Base-by-base conservation (phyloP, 2,113 vertebrate species). In the Menidia beryllina region DNA sequence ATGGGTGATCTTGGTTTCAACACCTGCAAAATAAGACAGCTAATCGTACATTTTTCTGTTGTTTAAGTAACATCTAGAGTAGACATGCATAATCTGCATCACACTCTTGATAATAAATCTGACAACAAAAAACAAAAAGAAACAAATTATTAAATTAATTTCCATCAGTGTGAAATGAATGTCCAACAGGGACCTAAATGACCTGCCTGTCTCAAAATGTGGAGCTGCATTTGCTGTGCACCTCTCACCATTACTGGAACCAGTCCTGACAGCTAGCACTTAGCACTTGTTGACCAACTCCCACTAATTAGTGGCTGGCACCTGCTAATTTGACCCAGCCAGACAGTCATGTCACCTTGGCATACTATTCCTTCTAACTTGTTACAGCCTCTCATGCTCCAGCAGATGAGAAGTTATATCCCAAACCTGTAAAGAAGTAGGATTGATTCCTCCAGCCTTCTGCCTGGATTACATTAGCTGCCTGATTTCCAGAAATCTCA, bases 1-100 rank as follows among this genome's bases (percentile, higher is more conserved):
- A 0, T 95, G 95, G 14, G 97, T 99, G 86, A 98, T 87, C 91
- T 96, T 98, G 80, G 94, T 94, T 69, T 95, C 95, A 77, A 96
- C 96, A 82, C 98, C 98, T 99, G 93, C 81, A 93, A 93, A 59
- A 75, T 3, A 86, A 85, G 49, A 69, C 15, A 2, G 10, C 4
- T 71, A 70, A 71, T 56, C 79, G 24, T 72, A 38, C 41, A 11
- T 21, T 76, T 64, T 74, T 39, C n/a, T 63, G 30, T 49, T 58
- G 41, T 64, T 71, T 34, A 38, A n/a, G 30, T 48, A 43, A 55
- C 5, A 48, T 13, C 75, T 41, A 10, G n/a, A 48, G 61, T 12
- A 67, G 5, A 36, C 20, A 13, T 43, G 19, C 26, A 4, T n/a
- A n/a, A n/a, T n/a, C n/a, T n/a, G n/a, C n/a, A n/a, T n/a, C n/a